A percentile compares a stretch with the other conserved stretches of the same genome.
These are phyloP conservation scores for Probaryconus sp. DNA, from an alignment of 1,140 invertebrate species.

Conservation along the genomic window DNA sequence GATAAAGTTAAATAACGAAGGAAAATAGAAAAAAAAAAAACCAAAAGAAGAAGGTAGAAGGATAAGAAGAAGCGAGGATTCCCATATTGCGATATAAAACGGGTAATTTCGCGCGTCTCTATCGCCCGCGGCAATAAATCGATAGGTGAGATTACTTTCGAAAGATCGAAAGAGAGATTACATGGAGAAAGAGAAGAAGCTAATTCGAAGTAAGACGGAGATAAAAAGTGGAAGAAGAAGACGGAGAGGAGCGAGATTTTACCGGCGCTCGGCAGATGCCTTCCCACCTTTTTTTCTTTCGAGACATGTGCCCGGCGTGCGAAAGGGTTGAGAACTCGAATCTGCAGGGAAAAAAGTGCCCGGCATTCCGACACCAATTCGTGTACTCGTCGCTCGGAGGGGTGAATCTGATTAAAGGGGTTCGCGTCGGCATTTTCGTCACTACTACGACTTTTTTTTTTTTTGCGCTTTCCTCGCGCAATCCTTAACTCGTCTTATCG, in stretches of 20 bases:
- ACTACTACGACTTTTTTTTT: constrained; percentile 31
- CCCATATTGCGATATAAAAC: constrained; percentile 56
- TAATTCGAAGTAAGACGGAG: constrained; percentile 49
- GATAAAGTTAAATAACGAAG: not conserved
- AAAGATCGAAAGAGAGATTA: constrained; percentile 51
- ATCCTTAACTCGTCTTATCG: constrained; percentile 26
- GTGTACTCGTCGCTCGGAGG: constrained; percentile 58
- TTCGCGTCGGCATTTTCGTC: constrained; percentile 38
- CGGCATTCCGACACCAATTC: constrained; percentile 59
- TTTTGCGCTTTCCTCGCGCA: constrained; percentile 18
- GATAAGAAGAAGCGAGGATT: constrained; percentile 32
- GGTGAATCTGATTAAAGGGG: constrained; percentile 76
- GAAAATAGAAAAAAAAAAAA: not conserved
- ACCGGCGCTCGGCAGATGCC: constrained; percentile 70
- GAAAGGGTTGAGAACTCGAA: constrained; percentile 74
- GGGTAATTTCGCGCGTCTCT: constrained; percentile 57
- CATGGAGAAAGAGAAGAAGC: constrained; percentile 44
- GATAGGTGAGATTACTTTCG: constrained; percentile 59
- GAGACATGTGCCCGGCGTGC: constrained; percentile 73
- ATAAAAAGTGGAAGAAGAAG: constrained; percentile 36
- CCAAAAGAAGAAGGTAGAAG: not conserved
- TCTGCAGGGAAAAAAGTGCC: constrained; percentile 62
- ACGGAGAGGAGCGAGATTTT: constrained; percentile 49
- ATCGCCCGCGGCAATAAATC: constrained; percentile 56
- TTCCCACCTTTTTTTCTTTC: constrained; percentile 72